Percentiles rank a stretch among this genome's conserved stretches.
phyloP scores from a whole-genome alignment of 2,113 vertebrate species.

The Poecile atricapillus region DNA sequence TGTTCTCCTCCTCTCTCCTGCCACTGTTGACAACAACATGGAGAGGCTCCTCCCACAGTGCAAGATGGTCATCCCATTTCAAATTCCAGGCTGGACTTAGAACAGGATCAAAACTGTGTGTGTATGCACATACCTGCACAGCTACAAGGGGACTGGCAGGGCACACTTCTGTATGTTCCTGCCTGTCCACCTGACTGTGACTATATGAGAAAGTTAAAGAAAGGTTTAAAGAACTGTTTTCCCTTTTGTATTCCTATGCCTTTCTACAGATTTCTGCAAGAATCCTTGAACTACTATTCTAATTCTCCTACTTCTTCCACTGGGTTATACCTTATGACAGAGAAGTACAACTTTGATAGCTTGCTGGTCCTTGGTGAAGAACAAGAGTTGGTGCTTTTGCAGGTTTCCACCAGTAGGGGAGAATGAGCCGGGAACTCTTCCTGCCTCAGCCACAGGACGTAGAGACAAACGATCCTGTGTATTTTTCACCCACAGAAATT shows the following conservation, averaged over 20 bases:
- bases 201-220: background rate
- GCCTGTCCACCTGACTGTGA: background rate
- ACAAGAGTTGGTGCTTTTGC: background rate
- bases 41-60: rapidly evolving
- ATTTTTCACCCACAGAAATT: background rate
- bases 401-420: background rate
- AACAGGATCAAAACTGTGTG: background rate
- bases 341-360: background rate
- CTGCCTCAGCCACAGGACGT: background rate
- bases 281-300: background rate
- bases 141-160: rapidly evolving
- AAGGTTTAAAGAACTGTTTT: background rate
- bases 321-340: background rate
- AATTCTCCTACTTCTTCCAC: background rate
- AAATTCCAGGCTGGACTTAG: background rate
- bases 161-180: background rate
- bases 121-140: background rate
- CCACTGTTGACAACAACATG: background rate
- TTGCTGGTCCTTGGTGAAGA: background rate
- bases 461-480: background rate
- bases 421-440: background rate
- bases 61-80: background rate
- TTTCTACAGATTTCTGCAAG: background rate
- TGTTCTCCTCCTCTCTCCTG: background rate
- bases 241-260: background rate